These are phyloP conservation scores for Araneus ventricosus DNA, from an alignment of 1,140 invertebrate species.

Conservation along the genomic window DNA sequence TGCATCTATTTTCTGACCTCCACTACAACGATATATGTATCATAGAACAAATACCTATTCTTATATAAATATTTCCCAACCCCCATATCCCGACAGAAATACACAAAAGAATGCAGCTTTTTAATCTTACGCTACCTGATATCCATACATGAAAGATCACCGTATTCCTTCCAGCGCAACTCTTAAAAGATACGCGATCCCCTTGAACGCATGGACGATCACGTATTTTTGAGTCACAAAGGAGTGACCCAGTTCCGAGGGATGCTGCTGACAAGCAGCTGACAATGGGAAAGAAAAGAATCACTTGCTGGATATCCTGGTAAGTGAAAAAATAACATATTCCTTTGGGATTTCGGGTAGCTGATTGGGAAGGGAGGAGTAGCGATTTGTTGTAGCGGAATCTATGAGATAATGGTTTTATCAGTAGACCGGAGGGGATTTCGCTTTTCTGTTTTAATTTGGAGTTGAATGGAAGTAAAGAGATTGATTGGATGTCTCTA, in stretches of 20 bases:
- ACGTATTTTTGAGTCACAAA: constrained; percentile 43
- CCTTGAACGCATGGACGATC: not conserved
- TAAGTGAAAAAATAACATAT: not conserved
- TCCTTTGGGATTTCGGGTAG: not conserved
- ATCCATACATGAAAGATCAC: not conserved
- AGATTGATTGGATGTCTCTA: too few relatives aligned
- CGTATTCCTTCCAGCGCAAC: not conserved
- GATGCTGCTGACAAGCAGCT: not conserved
- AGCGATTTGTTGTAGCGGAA: constrained; percentile 5
- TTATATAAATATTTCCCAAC: too few relatives aligned
- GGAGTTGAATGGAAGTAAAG: too few relatives aligned
- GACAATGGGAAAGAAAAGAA: constrained; percentile 7
- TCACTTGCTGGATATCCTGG: not conserved
- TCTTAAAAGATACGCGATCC: not conserved
- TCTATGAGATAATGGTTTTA: not conserved
- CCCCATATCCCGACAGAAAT: not conserved
- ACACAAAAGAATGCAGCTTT: not conserved
- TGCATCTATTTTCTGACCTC: too few relatives aligned
- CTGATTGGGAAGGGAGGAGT: not conserved
- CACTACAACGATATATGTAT: too few relatives aligned
- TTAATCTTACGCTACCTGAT: not conserved
- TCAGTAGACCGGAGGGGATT: not conserved
- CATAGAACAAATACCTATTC: too few relatives aligned
- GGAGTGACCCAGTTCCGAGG: constrained; percentile 30
- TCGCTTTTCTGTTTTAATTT: not conserved